These are phyloP conservation scores for Ceryle rudis DNA, from an alignment of 2,797 vertebrate species.

Conservation along the genomic window DNA sequence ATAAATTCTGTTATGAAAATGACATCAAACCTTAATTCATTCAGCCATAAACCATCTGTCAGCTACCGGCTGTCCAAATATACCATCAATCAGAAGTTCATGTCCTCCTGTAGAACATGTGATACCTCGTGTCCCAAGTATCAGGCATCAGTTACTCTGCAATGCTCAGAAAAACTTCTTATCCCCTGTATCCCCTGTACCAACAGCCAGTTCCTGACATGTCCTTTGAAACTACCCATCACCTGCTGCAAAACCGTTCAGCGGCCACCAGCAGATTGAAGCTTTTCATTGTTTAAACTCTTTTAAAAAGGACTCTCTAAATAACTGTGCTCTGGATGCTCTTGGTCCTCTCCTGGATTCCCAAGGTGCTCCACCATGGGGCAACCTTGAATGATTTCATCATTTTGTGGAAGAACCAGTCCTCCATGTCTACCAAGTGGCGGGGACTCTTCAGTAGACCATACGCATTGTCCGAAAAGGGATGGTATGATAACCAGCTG, in stretches of 20 bases:
- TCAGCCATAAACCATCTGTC: conserved; percentile 5
- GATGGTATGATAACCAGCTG: neutral
- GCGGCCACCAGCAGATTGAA: neutral
- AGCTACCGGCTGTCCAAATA: neutral
- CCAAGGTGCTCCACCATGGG: neutral
- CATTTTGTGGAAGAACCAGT: neutral
- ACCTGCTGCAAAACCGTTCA: neutral
- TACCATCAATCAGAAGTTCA: neutral
- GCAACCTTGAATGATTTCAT: neutral
- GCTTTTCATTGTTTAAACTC: neutral
- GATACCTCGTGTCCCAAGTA: neutral
- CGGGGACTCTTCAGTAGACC: neutral
- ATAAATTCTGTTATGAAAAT: conserved; percentile 41
- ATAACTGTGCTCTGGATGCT: neutral
- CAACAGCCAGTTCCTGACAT: neutral
- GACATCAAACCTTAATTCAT: neutral
- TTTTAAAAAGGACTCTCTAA: neutral
- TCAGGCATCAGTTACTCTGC: neutral
- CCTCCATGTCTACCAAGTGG: no score
- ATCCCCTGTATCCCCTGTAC: no score
- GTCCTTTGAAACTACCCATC: neutral
- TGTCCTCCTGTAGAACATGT: neutral
- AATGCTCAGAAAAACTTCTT: neutral
- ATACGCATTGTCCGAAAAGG: neutral
- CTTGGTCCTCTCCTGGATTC: neutral